phyloP scores from a whole-genome alignment of 1,140 invertebrate species.

The Coenobita brevimanus region DNA sequence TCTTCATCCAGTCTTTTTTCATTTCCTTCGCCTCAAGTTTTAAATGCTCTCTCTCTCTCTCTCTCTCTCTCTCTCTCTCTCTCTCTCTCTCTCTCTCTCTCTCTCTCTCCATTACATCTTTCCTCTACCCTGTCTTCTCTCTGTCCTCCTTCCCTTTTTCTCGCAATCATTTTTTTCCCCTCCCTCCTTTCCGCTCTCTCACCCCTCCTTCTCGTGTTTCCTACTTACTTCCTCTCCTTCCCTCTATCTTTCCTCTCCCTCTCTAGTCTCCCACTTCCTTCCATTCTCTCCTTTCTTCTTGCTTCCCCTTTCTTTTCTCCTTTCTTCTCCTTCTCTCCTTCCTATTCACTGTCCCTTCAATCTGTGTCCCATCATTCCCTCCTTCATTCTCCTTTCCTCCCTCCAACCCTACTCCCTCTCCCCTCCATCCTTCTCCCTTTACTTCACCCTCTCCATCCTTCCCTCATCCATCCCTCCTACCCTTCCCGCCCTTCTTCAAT shows the following conservation, averaged over 20 bases:
- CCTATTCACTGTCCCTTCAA: too few relatives aligned
- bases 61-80: background rate
- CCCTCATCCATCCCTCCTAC: background rate
- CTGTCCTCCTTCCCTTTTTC: background rate
- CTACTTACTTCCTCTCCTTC: background rate
- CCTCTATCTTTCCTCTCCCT: background rate
- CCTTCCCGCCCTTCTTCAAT: background rate
- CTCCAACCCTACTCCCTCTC: background rate
- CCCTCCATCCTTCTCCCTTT: too few relatives aligned
- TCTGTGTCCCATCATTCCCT: background rate
- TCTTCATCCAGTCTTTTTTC: background rate
- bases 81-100: slow-evolving; percentile 9
- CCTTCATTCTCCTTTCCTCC: background rate
- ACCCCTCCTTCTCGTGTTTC: background rate
- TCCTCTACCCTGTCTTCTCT: too few relatives aligned
- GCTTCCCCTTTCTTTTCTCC: background rate
- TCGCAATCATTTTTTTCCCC: background rate
- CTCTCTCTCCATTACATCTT: too few relatives aligned
- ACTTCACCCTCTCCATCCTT: background rate
- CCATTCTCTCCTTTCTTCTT: background rate
- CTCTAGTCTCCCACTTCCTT: background rate
- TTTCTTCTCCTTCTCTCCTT: background rate
- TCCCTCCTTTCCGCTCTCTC: background rate
- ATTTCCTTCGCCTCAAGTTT: background rate
- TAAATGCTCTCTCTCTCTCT: background rate